Evolutionary conservation across 2,888 invertebrate species (phyloP), one percentile per base, ranked within the genome.

Genomic region (Lamproptera curius): DNA sequence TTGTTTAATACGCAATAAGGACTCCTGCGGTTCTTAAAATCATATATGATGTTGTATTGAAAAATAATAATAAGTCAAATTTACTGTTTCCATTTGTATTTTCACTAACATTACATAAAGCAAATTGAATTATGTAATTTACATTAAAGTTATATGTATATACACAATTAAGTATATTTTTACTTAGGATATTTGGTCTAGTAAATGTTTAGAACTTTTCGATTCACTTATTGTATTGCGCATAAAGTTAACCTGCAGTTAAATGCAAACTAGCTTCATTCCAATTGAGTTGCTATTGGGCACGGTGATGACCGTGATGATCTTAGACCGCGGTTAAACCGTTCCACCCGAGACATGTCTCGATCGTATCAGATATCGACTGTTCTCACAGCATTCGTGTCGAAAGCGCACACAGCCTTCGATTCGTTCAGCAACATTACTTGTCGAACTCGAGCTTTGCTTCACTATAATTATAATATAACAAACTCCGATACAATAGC

Each of bases 391-490:
- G 60, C 65, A 62, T 64, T 64, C 63, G 67, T 62, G 62, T 63
- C 62, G 61, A 65, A 64, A 65, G 63, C 61, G 63, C 69, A 70
- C n/a, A 74, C 72, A 61, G 74, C 72, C 66, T 67, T 68, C 59
- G 56, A 66, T 63, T 66, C 73, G 71, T 74, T 75, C 73, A 77
- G 72, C 76, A 70, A 74, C 63, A 76, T 65, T 57, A 54, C 50
- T 61, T 51, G 61, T 61, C 57, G 64, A n/a, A 13, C 4, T n/a
- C 31, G 11, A 20, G 63, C 55, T 52, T 57, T 55, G 61, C 64
- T 74, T 82, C 74, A 80, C 82, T 80, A 82, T 78, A 78, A 73
- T 76, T 74, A 76, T 73, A 76, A 72, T 66, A 64, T 70, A 65
- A 60, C 63, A 65, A 65, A 58, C 61, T 58, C 56, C 68, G 73